A percentile compares a stretch with the other conserved stretches of the same genome.
phyloP scores from a whole-genome alignment of 2,888 invertebrate species.

The Oasisia sp. region DNA sequence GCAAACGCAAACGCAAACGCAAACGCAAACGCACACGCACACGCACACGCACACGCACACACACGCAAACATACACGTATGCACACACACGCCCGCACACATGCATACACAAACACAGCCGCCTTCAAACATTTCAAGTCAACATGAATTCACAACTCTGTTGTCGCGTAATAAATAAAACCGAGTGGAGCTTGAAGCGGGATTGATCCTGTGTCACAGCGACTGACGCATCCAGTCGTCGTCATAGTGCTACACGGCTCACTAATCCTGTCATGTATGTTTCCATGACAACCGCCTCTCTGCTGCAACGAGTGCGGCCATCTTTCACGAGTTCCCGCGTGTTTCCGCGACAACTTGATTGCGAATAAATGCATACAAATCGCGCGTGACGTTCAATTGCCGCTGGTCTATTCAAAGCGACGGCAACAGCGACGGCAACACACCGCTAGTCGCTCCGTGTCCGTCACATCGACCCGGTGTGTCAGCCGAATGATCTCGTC shows the following conservation, averaged over 20 bases:
- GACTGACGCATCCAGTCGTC: neutral
- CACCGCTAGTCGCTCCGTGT: neutral
- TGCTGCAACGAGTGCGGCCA: neutral
- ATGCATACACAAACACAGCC: neutral
- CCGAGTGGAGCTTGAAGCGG: neutral
- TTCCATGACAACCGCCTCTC: neutral
- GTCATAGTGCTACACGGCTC: neutral
- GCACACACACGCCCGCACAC: too few species aligned
- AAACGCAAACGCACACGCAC: too few species aligned
- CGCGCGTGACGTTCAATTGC: neutral
- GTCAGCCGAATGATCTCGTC: neutral
- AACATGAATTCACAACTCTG: neutral
- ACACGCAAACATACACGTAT: too few species aligned
- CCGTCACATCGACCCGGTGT: neutral
- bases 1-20: too few species aligned
- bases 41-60: too few species aligned
- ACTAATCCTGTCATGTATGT: neutral
- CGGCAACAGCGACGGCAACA: neutral
- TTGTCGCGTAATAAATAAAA: neutral
- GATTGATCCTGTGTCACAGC: neutral
- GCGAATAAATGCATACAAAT: neutral
- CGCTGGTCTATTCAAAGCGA: neutral
- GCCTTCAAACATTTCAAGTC: neutral
- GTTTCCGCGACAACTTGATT: neutral
- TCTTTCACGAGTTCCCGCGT: constrained; percentile 12